phyloP scores from a whole-genome alignment of 92 coral and sea anemone species.

The Phenganax subtilis region DNA sequence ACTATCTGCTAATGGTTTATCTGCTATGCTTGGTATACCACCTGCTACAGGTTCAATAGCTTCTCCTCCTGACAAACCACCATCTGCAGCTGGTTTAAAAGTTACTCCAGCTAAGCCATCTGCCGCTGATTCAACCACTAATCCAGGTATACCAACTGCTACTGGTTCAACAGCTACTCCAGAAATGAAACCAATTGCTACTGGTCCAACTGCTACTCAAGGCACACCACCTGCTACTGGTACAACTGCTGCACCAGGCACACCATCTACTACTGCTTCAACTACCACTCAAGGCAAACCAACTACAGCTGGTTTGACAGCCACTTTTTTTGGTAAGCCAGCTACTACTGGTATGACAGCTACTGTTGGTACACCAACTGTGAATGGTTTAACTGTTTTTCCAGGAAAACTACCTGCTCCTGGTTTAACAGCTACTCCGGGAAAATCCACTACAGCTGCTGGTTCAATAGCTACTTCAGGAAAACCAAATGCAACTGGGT shows the following conservation, averaged over 20 bases:
- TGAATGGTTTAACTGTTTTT: background rate
- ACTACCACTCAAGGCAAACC: background rate
- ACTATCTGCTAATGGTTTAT: too few relatives aligned
- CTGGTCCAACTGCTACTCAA: constrained; percentile 10
- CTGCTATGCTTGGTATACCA: too few relatives aligned
- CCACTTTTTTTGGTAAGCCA: background rate
- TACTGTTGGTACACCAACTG: background rate
- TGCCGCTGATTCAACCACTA: background rate
- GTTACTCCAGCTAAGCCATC: background rate
- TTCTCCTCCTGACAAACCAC: background rate
- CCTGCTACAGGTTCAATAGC: too few relatives aligned
- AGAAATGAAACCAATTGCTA: background rate
- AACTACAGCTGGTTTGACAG: background rate
- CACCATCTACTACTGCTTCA: constrained; percentile 6
- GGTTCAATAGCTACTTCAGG: background rate
- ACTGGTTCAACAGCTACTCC: constrained; percentile 7
- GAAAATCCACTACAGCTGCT: background rate
- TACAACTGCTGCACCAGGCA: background rate
- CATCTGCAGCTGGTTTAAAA: background rate
- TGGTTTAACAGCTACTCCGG: constrained; percentile 5
- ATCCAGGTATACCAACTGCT: background rate
- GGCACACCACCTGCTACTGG: background rate
- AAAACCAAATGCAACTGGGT: background rate
- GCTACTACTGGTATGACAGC: background rate
- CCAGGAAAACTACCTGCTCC: background rate